A percentile compares a stretch with the other conserved stretches of the same genome.
Evolutionary conservation across 2,113 vertebrate species (phyloP).

Genomic region (Sula dactylatra): DNA sequence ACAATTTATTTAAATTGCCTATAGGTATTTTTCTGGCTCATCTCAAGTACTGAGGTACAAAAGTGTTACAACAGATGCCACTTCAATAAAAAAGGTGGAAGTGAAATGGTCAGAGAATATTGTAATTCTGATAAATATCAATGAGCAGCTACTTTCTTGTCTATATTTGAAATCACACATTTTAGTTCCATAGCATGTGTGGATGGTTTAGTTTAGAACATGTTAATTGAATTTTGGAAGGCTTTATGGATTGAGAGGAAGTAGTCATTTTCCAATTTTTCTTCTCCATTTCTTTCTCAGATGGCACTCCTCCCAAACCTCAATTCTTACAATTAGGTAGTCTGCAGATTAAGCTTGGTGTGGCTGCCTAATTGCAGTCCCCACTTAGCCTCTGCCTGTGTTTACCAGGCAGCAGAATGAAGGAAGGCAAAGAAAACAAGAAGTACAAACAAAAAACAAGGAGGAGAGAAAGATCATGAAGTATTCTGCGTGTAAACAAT

Average conservation of each 20-base stretch:
- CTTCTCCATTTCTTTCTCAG: background rate
- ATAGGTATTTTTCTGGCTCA: background rate
- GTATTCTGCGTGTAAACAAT: background rate
- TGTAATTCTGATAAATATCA: slow-evolving; percentile 8
- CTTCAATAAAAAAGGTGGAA: background rate
- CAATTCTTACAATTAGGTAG: background rate
- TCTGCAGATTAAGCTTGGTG: background rate
- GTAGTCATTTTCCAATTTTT: slow-evolving; percentile 50
- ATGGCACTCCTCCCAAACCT: slow-evolving; percentile 31
- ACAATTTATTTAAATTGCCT: background rate
- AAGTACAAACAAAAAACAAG: background rate
- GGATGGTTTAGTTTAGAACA: slow-evolving; percentile 45
- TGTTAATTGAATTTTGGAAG: slow-evolving; percentile 65
- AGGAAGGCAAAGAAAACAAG: background rate
- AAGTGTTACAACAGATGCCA: background rate
- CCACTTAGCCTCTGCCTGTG: background rate
- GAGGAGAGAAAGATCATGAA: background rate
- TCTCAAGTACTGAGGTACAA: background rate
- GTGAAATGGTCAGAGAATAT: background rate
- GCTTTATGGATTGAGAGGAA: slow-evolving; percentile 33
- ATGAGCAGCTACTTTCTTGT: background rate
- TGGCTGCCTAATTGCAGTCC: background rate
- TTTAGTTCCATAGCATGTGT: background rate
- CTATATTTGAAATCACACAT: background rate
- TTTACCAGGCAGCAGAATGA: background rate